Evolutionary conservation across 2,113 vertebrate species (phyloP), one percentile per base, ranked within the genome.

Genomic region (Ammodytes dubius): DNA sequence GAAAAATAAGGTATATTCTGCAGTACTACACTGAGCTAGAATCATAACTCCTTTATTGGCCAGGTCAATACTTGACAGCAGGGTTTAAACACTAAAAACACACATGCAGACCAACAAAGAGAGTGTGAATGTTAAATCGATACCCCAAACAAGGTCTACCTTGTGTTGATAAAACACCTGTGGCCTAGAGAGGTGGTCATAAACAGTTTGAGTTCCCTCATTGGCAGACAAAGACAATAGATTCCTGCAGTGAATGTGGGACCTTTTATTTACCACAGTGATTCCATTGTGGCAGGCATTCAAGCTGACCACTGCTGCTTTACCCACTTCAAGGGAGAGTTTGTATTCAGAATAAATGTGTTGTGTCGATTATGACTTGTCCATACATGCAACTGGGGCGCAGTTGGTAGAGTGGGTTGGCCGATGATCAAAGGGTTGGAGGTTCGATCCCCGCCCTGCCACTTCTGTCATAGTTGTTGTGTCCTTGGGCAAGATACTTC

Each of bases 161-260:
- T 1, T 57, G 46, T 74, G 46, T 37, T 54, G 19, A 60, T 59
- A 15, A 37, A 59, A 68, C 39, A 64, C 13, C 59, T 42, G 59
- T 12, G 45, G 58, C 47, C 47, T 3, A 54, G 45, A 49, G 60
- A 74, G 0, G n/a, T 40, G 15, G 54, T 58, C 0, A 0, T 42
- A 27, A 27, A 27, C 27, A 17, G 15, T 53, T 15, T 37, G n/a
- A 74, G 39, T 77, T 60, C 46, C 70, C 42, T 6, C 14, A 17
- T 39, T 8, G 47, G 64, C 53, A 27, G 27, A 27, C 27, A 27
- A 27, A 27, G 27, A 27, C 27, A 27, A 27, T 27, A 27, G 27
- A 27, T 27, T 17, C 43, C 56, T 19, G 68, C 14, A 57, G 81
- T 50, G 37, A 74, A 58, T 68, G 74, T 52, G 19, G n/a, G 11